phyloP scores from a whole-genome alignment of 2,888 invertebrate genomes.

The Xestia ashworthii region DNA sequence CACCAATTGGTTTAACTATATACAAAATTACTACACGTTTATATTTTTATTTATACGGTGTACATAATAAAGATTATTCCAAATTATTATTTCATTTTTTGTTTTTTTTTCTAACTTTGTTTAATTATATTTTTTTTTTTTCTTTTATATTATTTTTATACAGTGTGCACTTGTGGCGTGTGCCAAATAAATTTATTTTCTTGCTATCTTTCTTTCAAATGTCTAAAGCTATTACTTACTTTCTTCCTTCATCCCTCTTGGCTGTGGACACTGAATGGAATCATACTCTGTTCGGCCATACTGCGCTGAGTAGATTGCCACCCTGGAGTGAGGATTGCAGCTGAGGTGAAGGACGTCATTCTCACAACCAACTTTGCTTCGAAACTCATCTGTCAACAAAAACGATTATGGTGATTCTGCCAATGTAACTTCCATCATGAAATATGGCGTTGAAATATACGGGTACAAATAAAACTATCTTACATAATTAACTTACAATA shows the following conservation, averaged over 20 bases:
- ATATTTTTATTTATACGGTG: neutral
- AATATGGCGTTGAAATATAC: neutral
- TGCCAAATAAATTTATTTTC: too few species aligned
- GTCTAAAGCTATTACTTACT: slow-evolving; percentile 91
- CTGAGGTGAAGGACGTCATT: slow-evolving; percentile 96
- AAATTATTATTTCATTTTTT: too few species aligned
- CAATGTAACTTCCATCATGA: neutral
- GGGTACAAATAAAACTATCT: neutral
- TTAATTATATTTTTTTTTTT: too few species aligned
- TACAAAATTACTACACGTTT: neutral
- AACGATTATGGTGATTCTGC: neutral
- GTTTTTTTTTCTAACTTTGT: too few species aligned
- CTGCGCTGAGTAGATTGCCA: slow-evolving; percentile 98
- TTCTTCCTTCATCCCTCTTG: slow-evolving; percentile 96
- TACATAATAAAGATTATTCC: neutral
- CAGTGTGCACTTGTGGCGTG: too few species aligned
- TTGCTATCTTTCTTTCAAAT: too few species aligned
- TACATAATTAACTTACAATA: too few species aligned
- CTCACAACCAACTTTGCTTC: slow-evolving; percentile 98
- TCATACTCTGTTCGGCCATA: slow-evolving; percentile 97
- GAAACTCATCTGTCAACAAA: slow-evolving; percentile 95
- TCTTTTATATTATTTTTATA: too few species aligned
- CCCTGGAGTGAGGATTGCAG: slow-evolving; percentile 96
- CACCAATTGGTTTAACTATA: neutral
- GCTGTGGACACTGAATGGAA: slow-evolving; percentile 96